These are phyloP conservation scores for Hyposoter dolosus DNA, from an alignment of 2,888 invertebrate species.

Conservation along the genomic window DNA sequence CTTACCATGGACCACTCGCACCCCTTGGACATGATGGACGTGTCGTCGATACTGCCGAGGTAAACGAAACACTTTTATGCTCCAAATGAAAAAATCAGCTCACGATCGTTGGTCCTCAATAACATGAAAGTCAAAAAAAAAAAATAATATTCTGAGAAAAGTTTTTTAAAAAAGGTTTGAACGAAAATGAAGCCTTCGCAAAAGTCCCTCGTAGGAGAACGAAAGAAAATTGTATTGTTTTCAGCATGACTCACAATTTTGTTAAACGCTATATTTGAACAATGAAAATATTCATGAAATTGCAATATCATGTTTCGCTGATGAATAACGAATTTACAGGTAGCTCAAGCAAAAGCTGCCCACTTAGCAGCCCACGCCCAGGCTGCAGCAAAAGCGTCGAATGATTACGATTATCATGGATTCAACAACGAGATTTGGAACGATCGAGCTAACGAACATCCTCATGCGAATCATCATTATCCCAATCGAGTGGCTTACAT, in stretches of 20 bases:
- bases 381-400: constrained; percentile 77
- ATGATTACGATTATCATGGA: constrained; percentile 64
- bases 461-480: constrained; percentile 55
- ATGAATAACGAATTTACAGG: constrained; percentile 71
- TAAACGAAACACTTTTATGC: constrained; percentile 52
- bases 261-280: background rate
- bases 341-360: constrained; percentile 84
- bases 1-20: constrained; percentile 69
- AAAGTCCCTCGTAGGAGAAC: background rate
- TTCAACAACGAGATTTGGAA: constrained; percentile 70
- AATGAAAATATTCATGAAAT: background rate
- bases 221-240: background rate
- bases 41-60: constrained; percentile 75
- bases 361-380: constrained; percentile 82
- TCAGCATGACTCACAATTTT: background rate
- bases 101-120: background rate
- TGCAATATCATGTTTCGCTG: background rate
- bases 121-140: background rate
- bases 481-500: constrained; percentile 75
- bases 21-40: constrained; percentile 74
- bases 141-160: background rate
- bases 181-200: background rate
- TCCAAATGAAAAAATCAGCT: too few species aligned
- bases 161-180: background rate
- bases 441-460: constrained; percentile 71